Evolutionary conservation across 2,113 vertebrate species (phyloP).

Genomic region (Phyllopteryx taeniolatus): DNA sequence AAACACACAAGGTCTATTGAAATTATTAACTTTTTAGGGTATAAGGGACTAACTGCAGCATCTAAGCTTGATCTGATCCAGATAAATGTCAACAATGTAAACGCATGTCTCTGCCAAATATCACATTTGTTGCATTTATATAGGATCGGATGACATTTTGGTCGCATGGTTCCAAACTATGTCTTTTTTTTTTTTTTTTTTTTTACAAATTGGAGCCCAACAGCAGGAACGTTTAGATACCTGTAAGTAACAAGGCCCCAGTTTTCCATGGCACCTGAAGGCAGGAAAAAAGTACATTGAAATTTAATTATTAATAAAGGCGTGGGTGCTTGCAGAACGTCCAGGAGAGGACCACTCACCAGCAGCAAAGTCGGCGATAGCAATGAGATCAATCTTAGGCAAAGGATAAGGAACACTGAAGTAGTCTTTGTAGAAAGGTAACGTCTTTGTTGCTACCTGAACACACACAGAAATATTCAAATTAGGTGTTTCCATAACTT

Average conservation of each 20-base stretch:
- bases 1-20: no score
- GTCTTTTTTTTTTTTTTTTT: not conserved
- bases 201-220: not conserved
- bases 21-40: no score
- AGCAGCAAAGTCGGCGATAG: constrained; percentile 99
- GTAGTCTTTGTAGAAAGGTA: constrained; percentile 99
- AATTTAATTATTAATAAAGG: not conserved
- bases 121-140: no score
- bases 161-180: not conserved
- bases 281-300: not conserved
- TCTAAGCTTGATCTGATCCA: no score
- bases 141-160: not conserved
- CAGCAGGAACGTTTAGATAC: constrained; percentile 58
- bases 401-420: constrained; percentile 98
- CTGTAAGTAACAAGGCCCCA: constrained; percentile 99
- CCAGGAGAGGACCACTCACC: constrained; percentile 69
- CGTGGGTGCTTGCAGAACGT: constrained; percentile 29
- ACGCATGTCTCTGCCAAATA: no score
- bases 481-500: not conserved
- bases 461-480: not conserved
- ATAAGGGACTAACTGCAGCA: no score
- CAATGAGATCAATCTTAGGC: constrained; percentile 99
- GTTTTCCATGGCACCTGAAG: constrained; percentile 99
- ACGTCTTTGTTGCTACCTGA: constrained; percentile 97
- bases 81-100: no score